Percentiles rank a stretch among this genome's conserved stretches.
phyloP scores from a whole-genome alignment of 1,140 invertebrate genomes.

The Drosophila littoralis region DNA sequence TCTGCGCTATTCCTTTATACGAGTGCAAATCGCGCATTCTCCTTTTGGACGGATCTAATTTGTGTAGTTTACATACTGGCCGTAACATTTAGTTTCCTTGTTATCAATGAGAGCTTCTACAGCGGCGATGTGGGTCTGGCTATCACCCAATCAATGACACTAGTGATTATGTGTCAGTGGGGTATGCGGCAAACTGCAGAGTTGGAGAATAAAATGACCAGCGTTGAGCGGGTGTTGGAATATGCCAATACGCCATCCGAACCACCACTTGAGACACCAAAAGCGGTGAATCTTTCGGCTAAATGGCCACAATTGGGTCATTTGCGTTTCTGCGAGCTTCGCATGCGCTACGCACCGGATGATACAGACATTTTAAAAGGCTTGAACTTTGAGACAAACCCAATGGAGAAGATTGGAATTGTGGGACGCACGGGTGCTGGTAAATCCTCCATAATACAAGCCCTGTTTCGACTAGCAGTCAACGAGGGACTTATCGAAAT shows the following conservation, averaged over 20 bases:
- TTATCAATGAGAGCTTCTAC: slow-evolving; percentile 83
- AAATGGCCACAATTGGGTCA: slow-evolving; percentile 91
- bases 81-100: slow-evolving; percentile 84
- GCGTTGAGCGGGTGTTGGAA: slow-evolving; percentile 93
- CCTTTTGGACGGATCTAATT: slow-evolving; percentile 88
- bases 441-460: slow-evolving; percentile 91
- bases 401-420: slow-evolving; percentile 87
- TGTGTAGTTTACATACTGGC: slow-evolving; percentile 89
- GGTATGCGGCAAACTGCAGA: slow-evolving; percentile 93
- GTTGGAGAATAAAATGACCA: slow-evolving; percentile 94
- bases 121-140: slow-evolving; percentile 91
- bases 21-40: slow-evolving; percentile 88
- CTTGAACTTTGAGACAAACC: slow-evolving; percentile 86
- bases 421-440: slow-evolving; percentile 94
- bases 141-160: slow-evolving; percentile 91
- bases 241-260: slow-evolving; percentile 89
- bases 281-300: slow-evolving; percentile 84
- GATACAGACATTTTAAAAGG: slow-evolving; percentile 88
- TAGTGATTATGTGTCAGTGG: slow-evolving; percentile 95
- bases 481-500: slow-evolving; percentile 89
- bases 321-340: slow-evolving; percentile 89
- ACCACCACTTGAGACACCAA: slow-evolving; percentile 78
- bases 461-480: slow-evolving; percentile 88
- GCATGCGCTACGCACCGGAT: slow-evolving; percentile 87
- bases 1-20: slow-evolving; percentile 88